Conservation (phyloP, 2,888 invertebrate genomes). For the Drosophila cognata region DNA sequence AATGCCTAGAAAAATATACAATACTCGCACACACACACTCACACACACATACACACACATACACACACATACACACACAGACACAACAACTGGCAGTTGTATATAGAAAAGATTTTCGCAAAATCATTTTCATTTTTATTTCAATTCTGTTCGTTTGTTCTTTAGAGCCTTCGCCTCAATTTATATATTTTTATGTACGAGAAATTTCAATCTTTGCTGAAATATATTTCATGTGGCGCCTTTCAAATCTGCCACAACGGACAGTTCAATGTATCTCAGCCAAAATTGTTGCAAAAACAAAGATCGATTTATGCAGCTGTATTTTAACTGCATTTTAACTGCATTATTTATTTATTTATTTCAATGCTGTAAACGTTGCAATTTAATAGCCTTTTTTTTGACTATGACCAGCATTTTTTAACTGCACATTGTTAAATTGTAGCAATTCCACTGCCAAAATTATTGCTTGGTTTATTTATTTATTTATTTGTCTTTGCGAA, state of each 20-base stretch:
- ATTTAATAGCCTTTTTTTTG: not conserved
- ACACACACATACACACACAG: slow-evolving; percentile 18
- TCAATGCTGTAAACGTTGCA: not conserved
- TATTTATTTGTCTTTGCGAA: no score
- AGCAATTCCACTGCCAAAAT: not conserved
- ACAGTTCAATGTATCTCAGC: slow-evolving; percentile 29
- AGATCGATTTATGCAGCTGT: slow-evolving; percentile 3
- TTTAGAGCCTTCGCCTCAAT: slow-evolving; percentile 37
- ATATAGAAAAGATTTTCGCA: slow-evolving; percentile 72
- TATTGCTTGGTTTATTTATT: not conserved
- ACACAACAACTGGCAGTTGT: slow-evolving; percentile 24
- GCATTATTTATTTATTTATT: slow-evolving; percentile 1
- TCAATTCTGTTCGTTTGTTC: slow-evolving; percentile 55
- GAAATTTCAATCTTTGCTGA: slow-evolving; percentile 39
- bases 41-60: slow-evolving; percentile 4
- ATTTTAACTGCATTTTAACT: slow-evolving; percentile 17
- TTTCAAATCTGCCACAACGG: slow-evolving; percentile 33
- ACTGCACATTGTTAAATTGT: not conserved
- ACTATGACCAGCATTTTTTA: not conserved
- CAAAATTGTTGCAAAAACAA: not conserved
- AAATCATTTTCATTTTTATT: slow-evolving; percentile 74
- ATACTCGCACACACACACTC: slow-evolving; percentile 37
- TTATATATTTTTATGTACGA: slow-evolving; percentile 15
- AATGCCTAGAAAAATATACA: slow-evolving; percentile 78
- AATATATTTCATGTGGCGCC: slow-evolving; percentile 58